Evolutionary conservation across 2,888 invertebrate species (phyloP).

Genomic region (Lacanobia wlatinum): DNA sequence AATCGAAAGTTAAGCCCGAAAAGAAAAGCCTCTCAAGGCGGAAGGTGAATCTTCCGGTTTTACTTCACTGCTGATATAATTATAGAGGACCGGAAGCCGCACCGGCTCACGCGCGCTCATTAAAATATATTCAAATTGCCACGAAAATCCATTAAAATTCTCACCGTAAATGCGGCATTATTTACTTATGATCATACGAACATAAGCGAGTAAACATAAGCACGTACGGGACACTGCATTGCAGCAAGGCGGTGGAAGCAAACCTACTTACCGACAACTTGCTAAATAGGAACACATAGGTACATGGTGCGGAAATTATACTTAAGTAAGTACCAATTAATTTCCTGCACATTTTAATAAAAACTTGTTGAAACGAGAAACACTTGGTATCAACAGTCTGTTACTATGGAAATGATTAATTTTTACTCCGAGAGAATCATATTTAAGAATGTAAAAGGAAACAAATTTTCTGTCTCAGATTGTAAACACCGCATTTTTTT

Average conservation of each 20-base stretch:
- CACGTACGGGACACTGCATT: constrained; percentile 58
- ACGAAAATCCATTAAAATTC: constrained; percentile 58
- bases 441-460: constrained; percentile 17
- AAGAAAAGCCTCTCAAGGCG: constrained; percentile 44
- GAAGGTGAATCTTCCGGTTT: constrained; percentile 54
- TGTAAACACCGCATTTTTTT: constrained; percentile 33
- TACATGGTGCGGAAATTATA: constrained; percentile 1
- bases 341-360: background rate
- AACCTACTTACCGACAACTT: constrained; percentile 38
- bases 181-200: constrained; percentile 50
- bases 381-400: constrained; percentile 3
- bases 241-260: constrained; percentile 54
- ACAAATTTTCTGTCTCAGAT: constrained; percentile 14
- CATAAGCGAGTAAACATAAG: constrained; percentile 36
- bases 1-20: constrained; percentile 27
- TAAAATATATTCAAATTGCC: constrained; percentile 63
- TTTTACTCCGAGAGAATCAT: constrained; percentile 14
- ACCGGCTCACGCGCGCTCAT: constrained; percentile 61
- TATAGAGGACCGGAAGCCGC: constrained; percentile 52
- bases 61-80: constrained; percentile 59
- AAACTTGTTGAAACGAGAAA: constrained; percentile 8
- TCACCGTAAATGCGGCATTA: constrained; percentile 42
- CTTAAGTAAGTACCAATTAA: constrained; percentile 1
- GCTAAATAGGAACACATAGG: constrained; percentile 13
- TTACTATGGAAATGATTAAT: constrained; percentile 14